These are phyloP conservation scores for Lottia scabra DNA, from an alignment of 2,888 invertebrate genomes.

Conservation along the genomic window DNA sequence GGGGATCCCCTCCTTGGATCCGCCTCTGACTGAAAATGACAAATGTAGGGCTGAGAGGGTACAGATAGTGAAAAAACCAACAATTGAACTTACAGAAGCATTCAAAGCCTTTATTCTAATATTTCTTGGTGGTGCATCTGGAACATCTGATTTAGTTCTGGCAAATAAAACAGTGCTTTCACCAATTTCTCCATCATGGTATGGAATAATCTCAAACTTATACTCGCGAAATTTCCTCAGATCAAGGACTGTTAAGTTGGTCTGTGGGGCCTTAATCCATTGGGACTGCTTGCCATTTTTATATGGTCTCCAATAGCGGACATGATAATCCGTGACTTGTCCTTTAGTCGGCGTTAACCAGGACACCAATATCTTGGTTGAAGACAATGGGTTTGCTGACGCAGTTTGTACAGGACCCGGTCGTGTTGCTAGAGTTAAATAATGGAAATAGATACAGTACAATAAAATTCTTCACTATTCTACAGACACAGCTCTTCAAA, in stretches of 20 bases:
- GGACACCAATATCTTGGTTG: constrained; percentile 39
- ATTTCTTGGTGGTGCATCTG: constrained; percentile 40
- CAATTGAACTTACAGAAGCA: constrained; percentile 39
- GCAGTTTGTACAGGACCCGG: constrained; percentile 36
- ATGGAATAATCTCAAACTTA: constrained; percentile 47
- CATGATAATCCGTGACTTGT: constrained; percentile 35
- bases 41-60: too few relatives aligned
- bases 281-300: constrained; percentile 35
- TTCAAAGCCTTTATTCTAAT: constrained; percentile 37
- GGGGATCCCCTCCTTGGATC: too few relatives aligned
- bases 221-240: constrained; percentile 41
- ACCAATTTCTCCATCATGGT: constrained; percentile 40
- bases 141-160: constrained; percentile 38
- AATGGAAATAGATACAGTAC: too few relatives aligned
- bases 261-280: constrained; percentile 24
- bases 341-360: constrained; percentile 36
- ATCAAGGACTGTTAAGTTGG: constrained; percentile 31
- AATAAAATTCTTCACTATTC: too few relatives aligned
- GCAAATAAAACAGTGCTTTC: constrained; percentile 43
- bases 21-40: too few relatives aligned
- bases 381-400: constrained; percentile 27
- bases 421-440: constrained; percentile 27
- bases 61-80: too few relatives aligned
- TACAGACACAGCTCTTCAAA: too few relatives aligned
- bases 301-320: constrained; percentile 34